These are phyloP conservation scores for Liolophura sinensis DNA, from an alignment of 1,140 invertebrate species.

Conservation along the genomic window DNA sequence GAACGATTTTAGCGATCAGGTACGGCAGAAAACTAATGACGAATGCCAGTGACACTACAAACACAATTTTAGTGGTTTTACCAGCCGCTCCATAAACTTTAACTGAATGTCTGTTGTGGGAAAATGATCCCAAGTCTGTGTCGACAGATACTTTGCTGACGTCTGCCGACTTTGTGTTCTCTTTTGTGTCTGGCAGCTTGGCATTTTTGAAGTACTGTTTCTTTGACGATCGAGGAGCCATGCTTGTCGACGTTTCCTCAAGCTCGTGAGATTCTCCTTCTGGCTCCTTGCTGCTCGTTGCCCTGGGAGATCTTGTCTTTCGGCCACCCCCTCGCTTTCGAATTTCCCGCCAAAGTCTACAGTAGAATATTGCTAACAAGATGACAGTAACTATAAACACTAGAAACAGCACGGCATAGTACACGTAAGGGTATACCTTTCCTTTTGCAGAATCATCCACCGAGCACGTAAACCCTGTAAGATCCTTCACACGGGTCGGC, in stretches of 20 bases:
- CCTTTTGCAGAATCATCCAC: conserved; percentile 28
- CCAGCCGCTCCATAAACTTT: conserved; percentile 15
- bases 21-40: conserved; percentile 39
- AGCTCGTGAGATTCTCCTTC: too few relatives aligned
- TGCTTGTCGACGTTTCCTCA: too few relatives aligned
- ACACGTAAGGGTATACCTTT: conserved; percentile 17
- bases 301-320: too few relatives aligned
- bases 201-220: too few relatives aligned
- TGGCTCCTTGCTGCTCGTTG: too few relatives aligned
- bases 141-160: too few relatives aligned
- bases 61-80: conserved; percentile 36
- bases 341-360: conserved; percentile 37
- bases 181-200: too few relatives aligned
- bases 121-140: too few relatives aligned
- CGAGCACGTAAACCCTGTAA: conserved; percentile 33
- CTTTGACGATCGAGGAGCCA: too few relatives aligned
- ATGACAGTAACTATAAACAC: conserved; percentile 30
- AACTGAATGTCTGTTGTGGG: too few relatives aligned
- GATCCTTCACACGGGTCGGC: conserved; percentile 6
- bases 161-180: too few relatives aligned
- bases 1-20: conserved; percentile 33
- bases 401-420: conserved; percentile 23
- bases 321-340: conserved; percentile 22
- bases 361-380: conserved; percentile 31
- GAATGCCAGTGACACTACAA: conserved; percentile 42